Evolutionary conservation across 2,888 invertebrate species (phyloP), one percentile per base, ranked within the genome.

Genomic region (Drosophila birchii): DNA sequence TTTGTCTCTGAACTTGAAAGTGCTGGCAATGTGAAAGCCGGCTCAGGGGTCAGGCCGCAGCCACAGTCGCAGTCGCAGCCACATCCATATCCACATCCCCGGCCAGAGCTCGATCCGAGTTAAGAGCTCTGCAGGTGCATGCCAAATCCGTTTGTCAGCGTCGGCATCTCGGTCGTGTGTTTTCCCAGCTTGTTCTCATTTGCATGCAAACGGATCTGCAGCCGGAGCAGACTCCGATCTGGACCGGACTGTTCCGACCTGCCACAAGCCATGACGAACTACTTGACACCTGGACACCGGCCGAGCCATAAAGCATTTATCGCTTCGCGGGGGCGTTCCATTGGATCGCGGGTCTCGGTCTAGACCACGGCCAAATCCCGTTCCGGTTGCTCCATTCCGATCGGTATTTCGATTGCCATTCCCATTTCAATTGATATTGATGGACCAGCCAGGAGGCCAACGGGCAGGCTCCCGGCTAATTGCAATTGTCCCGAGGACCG

Each of bases 1-100:
- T 88, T 86, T 86, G 86, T 88, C 86, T 85, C 59, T 75, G 85
- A 87, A 86, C 85, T 85, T 83, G 85, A 85, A 85, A 85, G 85
- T 82, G 75, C 79, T 68, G 71, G 68, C 56, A 4, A 55, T 89
- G 84, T 89, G 84, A 84, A 84, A 84, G 84, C 89, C 81, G 62
- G 53, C 53, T 66, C 60, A 68, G 79, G 85, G 81, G 81, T 81
- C 81, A 80, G 43, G 51, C 56, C 41, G 26, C 34, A 54, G 58
- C 32, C n/a, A 9, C 39, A 23, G 41, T 34, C 11, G 34, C 12
- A 43, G 60, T 32, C 20, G 20, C 32, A 18, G 51, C 59, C 55
- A 47, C 61, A 57, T 26, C 69, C 41, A 47, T 23, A 57, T 51
- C 59, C 51, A 18, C 34, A 41, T 41, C 66, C 49, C 20, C 32